A percentile compares a stretch with the other conserved stretches of the same genome.
Evolutionary conservation across 2,888 invertebrate genomes (phyloP).

Genomic region (Syrista parreyssii): DNA sequence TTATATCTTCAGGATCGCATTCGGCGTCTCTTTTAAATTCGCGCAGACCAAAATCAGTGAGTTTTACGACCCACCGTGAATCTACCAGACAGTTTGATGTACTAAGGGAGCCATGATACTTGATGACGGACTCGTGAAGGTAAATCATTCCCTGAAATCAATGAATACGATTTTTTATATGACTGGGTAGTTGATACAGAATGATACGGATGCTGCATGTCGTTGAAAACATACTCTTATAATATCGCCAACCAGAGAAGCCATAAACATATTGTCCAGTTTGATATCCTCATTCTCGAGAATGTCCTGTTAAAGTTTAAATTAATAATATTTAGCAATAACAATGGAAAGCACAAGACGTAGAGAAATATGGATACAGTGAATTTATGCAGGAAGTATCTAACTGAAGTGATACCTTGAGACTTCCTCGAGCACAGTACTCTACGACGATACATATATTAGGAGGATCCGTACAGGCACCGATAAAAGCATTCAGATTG

Average conservation of each 20-base stretch:
- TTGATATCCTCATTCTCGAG: constrained; percentile 95
- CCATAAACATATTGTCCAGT: constrained; percentile 95
- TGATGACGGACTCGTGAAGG: constrained; percentile 87
- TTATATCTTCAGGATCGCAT: constrained; percentile 72
- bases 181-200: not conserved
- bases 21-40: constrained; percentile 86
- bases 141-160: constrained; percentile 85
- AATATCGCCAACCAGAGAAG: constrained; percentile 94
- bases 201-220: not conserved
- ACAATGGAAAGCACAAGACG: not conserved
- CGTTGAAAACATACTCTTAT: constrained; percentile 79
- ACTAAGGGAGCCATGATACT: constrained; percentile 88
- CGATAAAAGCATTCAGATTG: constrained; percentile 91
- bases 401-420: constrained; percentile 75
- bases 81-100: constrained; percentile 95
- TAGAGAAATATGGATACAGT: not conserved
- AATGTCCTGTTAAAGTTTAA: constrained; percentile 76
- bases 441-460: constrained; percentile 90
- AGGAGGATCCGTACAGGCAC: constrained; percentile 91
- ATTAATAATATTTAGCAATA: not conserved
- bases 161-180: constrained; percentile 4
- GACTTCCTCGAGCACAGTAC: constrained; percentile 90
- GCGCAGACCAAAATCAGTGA: constrained; percentile 90
- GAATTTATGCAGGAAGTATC: not conserved
- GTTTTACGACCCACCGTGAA: constrained; percentile 94